A percentile compares a stretch with the other conserved stretches of the same genome.
Conservation (phyloP, 2,888 invertebrate species). For the Trichogramma dendrolimi region DNA sequence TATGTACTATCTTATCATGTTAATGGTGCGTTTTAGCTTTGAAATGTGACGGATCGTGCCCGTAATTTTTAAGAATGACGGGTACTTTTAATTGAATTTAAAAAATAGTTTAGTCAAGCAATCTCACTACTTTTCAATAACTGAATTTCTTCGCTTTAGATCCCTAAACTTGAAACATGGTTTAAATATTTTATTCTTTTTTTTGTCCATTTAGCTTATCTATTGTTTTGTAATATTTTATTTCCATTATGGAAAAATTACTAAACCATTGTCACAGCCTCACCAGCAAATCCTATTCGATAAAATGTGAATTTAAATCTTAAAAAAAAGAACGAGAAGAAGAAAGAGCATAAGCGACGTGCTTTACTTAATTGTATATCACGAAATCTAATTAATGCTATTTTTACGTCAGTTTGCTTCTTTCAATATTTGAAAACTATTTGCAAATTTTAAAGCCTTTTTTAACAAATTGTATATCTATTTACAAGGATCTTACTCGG, state of each 20-base stretch:
- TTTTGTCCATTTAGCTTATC: constrained; percentile 21
- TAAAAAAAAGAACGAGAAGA: neutral
- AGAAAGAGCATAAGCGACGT: neutral
- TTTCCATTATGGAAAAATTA: constrained; percentile 23
- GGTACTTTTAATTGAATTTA: constrained; percentile 17
- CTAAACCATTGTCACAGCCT: constrained; percentile 31
- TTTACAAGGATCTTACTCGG: constrained; percentile 29
- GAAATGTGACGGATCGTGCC: constrained; percentile 27
- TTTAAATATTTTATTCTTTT: constrained; percentile 1
- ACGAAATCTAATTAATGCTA: neutral
- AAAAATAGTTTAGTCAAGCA: constrained; percentile 27
- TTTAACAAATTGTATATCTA: constrained; percentile 18
- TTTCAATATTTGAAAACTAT: neutral
- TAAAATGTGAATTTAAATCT: neutral
- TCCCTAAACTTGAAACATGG: constrained; percentile 6
- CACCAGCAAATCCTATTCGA: constrained; percentile 28
- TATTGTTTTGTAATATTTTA: constrained; percentile 19
- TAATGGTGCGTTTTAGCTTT: constrained; percentile 28
- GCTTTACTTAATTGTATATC: neutral
- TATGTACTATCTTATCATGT: constrained; percentile 7
- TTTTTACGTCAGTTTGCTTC: neutral
- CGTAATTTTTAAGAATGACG: constrained; percentile 18
- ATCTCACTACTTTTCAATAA: constrained; percentile 1
- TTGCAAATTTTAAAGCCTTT: neutral
- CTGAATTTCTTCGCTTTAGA: constrained; percentile 18